These are phyloP conservation scores for Lomographa bimaculata DNA, from an alignment of 2,888 invertebrate species.

Conservation along the genomic window DNA sequence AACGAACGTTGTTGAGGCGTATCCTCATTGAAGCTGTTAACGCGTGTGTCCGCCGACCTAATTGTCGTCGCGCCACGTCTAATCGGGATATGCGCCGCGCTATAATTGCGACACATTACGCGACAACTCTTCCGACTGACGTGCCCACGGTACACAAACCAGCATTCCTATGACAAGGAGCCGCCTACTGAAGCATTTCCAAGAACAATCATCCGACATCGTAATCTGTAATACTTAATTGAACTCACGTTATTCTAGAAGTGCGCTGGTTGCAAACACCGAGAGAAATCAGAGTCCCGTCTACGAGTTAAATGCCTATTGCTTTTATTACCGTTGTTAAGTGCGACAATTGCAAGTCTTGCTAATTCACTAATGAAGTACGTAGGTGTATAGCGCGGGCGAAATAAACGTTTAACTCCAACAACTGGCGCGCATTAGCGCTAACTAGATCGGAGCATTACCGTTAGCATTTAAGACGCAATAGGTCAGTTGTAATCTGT, in stretches of 20 bases:
- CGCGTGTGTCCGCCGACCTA: constrained; percentile 81
- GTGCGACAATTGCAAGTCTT: constrained; percentile 73
- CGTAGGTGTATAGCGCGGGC: constrained; percentile 83
- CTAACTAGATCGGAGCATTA: constrained; percentile 57
- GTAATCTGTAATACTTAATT: constrained; percentile 16
- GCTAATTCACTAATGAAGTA: constrained; percentile 81
- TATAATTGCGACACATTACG: constrained; percentile 78
- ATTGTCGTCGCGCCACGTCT: constrained; percentile 76
- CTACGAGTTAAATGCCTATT: constrained; percentile 53
- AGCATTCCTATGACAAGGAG: constrained; percentile 26
- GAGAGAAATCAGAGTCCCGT: constrained; percentile 29
- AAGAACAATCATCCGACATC: constrained; percentile 13
- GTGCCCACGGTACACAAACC: constrained; percentile 21
- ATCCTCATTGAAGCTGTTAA: constrained; percentile 80
- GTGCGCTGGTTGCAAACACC: constrained; percentile 8
- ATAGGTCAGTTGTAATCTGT: constrained; percentile 13
- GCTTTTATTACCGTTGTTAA: constrained; percentile 69
- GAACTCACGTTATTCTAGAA: constrained; percentile 20
- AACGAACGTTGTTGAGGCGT: constrained; percentile 75
- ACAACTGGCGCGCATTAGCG: constrained; percentile 66
- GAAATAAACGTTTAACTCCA: constrained; percentile 68
- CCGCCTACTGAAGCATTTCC: constrained; percentile 14
- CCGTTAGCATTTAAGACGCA: constrained; percentile 18
- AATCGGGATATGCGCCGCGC: constrained; percentile 82
- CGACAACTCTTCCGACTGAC: constrained; percentile 37